These are phyloP conservation scores for Leptoteleia sp. DNA, from an alignment of 1,140 invertebrate species.

Conservation along the genomic window DNA sequence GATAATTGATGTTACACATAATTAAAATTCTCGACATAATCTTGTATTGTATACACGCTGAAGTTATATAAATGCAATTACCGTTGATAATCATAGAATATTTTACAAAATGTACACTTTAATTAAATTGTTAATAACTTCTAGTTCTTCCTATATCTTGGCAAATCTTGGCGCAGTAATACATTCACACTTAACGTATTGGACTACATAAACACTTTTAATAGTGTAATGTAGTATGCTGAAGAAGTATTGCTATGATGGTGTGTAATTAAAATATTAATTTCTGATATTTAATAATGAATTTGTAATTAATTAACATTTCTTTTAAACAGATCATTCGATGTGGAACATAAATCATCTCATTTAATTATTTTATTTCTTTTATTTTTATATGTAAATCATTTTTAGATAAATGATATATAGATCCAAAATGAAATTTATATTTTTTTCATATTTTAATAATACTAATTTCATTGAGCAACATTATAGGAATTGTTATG, in stretches of 20 bases:
- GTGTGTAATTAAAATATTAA: slow-evolving; percentile 52
- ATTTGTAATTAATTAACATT: slow-evolving; percentile 5
- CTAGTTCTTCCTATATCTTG: slow-evolving; percentile 4
- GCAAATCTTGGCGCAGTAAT: slow-evolving; percentile 12
- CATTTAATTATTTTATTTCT: too few species aligned
- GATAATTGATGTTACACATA: slow-evolving; percentile 4
- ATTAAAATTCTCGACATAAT: not conserved
- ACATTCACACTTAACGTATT: slow-evolving; percentile 36
- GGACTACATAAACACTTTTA: slow-evolving; percentile 52
- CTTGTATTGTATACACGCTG: slow-evolving; percentile 3
- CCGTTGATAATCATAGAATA: slow-evolving; percentile 15
- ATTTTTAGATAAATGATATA: too few species aligned
- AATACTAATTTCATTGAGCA: too few species aligned
- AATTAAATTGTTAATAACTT: slow-evolving; percentile 47
- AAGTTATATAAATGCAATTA: slow-evolving; percentile 9
- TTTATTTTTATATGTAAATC: too few species aligned
- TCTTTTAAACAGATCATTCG: too few species aligned
- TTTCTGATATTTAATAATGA: slow-evolving; percentile 19
- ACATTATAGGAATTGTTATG: too few species aligned
- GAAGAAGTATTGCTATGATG: slow-evolving; percentile 38
- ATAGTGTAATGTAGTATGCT: slow-evolving; percentile 45
- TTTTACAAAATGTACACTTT: slow-evolving; percentile 19
- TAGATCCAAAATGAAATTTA: too few species aligned
- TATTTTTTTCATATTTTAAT: too few species aligned
- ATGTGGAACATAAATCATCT: too few species aligned